A percentile compares a stretch with the other conserved stretches of the same genome.
Evolutionary conservation across 2,888 invertebrate species (phyloP).

Genomic region (Brassicogethes aeneus): DNA sequence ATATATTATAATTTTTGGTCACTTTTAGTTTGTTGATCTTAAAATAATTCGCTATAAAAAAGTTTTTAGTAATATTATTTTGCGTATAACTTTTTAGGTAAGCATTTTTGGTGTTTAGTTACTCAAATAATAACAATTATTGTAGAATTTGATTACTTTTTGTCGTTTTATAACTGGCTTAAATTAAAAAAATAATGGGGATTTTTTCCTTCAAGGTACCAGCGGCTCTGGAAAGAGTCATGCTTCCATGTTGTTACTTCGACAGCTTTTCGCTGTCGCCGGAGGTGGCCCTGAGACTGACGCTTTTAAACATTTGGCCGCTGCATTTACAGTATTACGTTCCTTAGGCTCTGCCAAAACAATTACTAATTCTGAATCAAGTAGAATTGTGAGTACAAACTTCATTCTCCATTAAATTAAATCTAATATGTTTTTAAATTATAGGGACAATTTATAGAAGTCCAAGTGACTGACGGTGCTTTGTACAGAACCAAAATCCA

Average conservation of each 20-base stretch:
- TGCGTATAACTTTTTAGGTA: too few species aligned
- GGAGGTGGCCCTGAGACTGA: slow-evolving; percentile 93
- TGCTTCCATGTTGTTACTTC: slow-evolving; percentile 80
- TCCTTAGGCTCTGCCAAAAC: slow-evolving; percentile 89
- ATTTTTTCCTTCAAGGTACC: slow-evolving; percentile 49
- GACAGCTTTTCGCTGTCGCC: slow-evolving; percentile 87
- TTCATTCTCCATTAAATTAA: background rate
- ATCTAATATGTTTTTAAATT: slow-evolving; percentile 20
- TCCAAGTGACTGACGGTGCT: slow-evolving; percentile 91
- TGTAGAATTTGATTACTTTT: too few species aligned
- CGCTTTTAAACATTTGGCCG: slow-evolving; percentile 91
- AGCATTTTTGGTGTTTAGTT: too few species aligned
- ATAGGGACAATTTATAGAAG: slow-evolving; percentile 92
- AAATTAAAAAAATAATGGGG: too few species aligned
- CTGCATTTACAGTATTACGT: slow-evolving; percentile 88
- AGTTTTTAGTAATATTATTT: too few species aligned
- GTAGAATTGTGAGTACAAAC: slow-evolving; percentile 66
- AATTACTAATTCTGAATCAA: slow-evolving; percentile 82
- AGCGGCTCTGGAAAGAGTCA: slow-evolving; percentile 93
- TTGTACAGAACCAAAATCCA: slow-evolving; percentile 93
- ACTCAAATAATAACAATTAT: too few species aligned
- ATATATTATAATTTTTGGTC: too few species aligned
- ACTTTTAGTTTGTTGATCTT: too few species aligned
- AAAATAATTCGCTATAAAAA: too few species aligned
- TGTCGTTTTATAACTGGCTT: too few species aligned